Conservation (phyloP, 2,113 vertebrate species). For the Todiramphus chloris region DNA sequence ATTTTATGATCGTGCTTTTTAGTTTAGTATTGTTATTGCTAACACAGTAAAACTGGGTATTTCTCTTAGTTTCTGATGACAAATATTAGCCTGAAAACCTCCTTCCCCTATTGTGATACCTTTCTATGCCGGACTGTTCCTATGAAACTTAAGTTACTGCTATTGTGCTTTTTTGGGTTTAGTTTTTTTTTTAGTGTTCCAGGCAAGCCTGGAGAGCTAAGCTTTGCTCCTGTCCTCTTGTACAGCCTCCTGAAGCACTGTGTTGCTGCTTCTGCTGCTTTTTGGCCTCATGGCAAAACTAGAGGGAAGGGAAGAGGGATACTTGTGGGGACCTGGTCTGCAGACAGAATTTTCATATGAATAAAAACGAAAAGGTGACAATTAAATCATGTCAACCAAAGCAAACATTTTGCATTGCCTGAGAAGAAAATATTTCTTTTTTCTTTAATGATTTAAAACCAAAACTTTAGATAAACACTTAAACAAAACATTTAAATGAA, state of each 20-base stretch:
- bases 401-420: background rate
- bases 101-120: background rate
- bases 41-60: background rate
- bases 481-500: background rate
- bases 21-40: background rate
- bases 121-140: background rate
- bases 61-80: background rate
- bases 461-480: background rate
- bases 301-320: background rate
- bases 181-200: background rate
- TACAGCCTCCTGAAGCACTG: background rate
- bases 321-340: background rate
- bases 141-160: background rate
- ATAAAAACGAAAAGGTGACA: background rate
- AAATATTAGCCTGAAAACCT: background rate
- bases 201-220: background rate
- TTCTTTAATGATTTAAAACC: background rate
- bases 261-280: background rate
- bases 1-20: background rate
- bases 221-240: background rate
- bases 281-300: background rate
- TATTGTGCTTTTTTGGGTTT: background rate
- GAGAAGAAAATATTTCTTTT: background rate
- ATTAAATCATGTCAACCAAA: background rate
- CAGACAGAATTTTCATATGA: background rate